Base-by-base conservation (phyloP, 1,140 invertebrate species). In the Trachelipus rathkii region DNA sequence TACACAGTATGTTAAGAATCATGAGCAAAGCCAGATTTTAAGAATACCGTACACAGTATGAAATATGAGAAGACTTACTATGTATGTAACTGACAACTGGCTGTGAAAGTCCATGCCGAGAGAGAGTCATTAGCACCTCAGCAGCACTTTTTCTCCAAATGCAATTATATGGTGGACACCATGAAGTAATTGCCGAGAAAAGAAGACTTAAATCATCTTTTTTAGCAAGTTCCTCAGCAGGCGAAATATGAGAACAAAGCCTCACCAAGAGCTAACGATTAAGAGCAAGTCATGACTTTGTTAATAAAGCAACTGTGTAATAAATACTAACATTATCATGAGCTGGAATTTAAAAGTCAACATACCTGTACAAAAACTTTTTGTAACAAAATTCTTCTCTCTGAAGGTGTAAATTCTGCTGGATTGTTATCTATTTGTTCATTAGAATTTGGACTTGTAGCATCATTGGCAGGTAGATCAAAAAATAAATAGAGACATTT, bases 401-500 rank as follows among this genome's bases (percentile, higher is more conserved):
- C 96, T 81, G 90, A 89, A 8, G 93, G 92, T 79, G 93, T 95
- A 85, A 96, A 97, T 84, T 97, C 94, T 84, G 89, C 89, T 82
- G 92, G 90, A 72, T 89, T 85, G 83, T 93, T 89, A 53, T 91
- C 89, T 33, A 82, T 75, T 6, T 85, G 82, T 43, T 85, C 84
- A 73, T 83, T 80, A 86, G 77, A 72, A 50, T 76, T 81, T 10
- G 74, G 33, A n/a, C 71, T 73, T 21, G 75, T 75, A 60, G 82
- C 78, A 53, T 79, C 79, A 72, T 94, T 91, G 86, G 92, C 91
- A 60, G 97, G 96, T 69, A 99, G 87, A 87, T 99, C 97, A 86
- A 99, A 99, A 86, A 99, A 99, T 77, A 99, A 86, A 85, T 99
- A 99, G 45, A 99, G 87, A 87, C 97, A 98, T 88, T 99, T 99